Percentiles rank a stretch among this genome's conserved stretches.
Evolutionary conservation across 2,113 vertebrate genomes (phyloP).

Genomic region (Anarhynchus alexandrinus): DNA sequence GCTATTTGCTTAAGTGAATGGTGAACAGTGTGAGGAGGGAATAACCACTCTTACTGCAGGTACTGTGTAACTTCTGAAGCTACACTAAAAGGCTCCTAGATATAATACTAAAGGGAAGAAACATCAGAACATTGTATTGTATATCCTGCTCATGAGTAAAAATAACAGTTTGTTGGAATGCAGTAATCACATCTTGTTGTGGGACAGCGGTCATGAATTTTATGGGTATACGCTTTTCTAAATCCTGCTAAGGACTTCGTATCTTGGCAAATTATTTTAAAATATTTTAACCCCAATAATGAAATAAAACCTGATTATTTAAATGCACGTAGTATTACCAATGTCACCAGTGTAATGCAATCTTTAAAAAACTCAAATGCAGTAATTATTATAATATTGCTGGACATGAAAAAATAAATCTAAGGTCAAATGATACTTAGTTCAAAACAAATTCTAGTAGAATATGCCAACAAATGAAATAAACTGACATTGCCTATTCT

Average conservation of each 20-base stretch:
- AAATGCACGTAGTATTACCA: neutral
- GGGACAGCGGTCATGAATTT: neutral
- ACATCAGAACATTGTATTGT: neutral
- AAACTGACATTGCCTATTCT: neutral
- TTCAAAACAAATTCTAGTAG: neutral
- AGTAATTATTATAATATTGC: neutral
- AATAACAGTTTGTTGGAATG: neutral
- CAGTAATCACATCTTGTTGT: neutral
- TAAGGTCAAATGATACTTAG: neutral
- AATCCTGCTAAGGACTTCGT: neutral
- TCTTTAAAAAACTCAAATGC: neutral
- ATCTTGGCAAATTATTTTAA: neutral
- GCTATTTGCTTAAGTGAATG: constrained; percentile 45
- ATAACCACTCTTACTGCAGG: constrained; percentile 25
- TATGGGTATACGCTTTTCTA: neutral
- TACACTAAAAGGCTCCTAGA: neutral
- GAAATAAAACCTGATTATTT: neutral
- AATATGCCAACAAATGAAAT: neutral
- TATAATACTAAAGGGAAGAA: neutral
- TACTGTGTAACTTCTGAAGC: neutral
- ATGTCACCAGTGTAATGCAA: fast-evolving
- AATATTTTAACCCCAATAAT: neutral
- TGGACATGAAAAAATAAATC: neutral
- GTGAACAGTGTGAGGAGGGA: constrained; percentile 6
- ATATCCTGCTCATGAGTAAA: neutral